Evolutionary conservation across 1,140 invertebrate genomes (phyloP).

Genomic region (Plodia interpunctella): DNA sequence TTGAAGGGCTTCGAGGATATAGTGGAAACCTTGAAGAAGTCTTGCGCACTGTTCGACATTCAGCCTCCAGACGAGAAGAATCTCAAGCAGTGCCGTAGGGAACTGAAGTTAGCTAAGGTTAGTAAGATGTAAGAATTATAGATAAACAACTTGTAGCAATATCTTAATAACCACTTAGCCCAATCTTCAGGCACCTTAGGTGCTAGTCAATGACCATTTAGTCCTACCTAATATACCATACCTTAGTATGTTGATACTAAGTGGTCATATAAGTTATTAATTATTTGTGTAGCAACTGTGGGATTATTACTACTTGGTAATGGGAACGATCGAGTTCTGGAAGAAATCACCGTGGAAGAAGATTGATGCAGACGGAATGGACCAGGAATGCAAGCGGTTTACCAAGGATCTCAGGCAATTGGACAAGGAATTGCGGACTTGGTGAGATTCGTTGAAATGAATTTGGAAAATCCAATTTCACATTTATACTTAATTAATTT

Average conservation of each 20-base stretch:
- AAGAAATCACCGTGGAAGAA: slow-evolving; percentile 94
- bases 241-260: slow-evolving; percentile 9
- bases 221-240: too few species aligned
- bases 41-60: slow-evolving; percentile 91
- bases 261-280: slow-evolving; percentile 10
- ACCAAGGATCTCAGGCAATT: slow-evolving; percentile 89
- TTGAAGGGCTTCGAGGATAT: slow-evolving; percentile 84
- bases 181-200: too few species aligned
- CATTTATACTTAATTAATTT: too few species aligned
- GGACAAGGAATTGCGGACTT: slow-evolving; percentile 91
- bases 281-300: slow-evolving; percentile 82
- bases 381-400: slow-evolving; percentile 95
- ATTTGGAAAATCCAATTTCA: too few species aligned
- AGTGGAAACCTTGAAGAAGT: slow-evolving; percentile 82
- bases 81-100: slow-evolving; percentile 84
- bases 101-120: slow-evolving; percentile 87
- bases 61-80: slow-evolving; percentile 88
- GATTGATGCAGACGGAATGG: slow-evolving; percentile 95
- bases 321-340: slow-evolving; percentile 91
- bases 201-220: too few species aligned
- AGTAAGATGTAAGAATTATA: slow-evolving; percentile 11
- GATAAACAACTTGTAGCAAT: not conserved
- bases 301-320: slow-evolving; percentile 92
- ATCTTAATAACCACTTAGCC: too few species aligned
- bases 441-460: slow-evolving; percentile 76